Conservation (phyloP, 2,888 invertebrate genomes). For the Icerya purchasi region DNA sequence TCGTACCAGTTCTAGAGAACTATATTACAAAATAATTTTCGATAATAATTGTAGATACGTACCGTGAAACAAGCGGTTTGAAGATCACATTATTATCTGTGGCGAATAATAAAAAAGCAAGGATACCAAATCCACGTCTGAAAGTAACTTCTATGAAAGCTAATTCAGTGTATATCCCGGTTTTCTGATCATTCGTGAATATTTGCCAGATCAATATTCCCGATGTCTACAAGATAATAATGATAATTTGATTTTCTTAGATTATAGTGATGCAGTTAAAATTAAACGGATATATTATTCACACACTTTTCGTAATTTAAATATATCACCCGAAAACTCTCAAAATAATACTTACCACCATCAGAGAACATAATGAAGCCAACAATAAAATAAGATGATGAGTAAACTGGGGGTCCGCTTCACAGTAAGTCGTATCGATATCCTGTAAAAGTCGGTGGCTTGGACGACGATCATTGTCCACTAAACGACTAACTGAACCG, state of each 20-base stretch:
- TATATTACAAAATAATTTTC: no score
- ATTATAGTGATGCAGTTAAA: no score
- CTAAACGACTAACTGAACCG: not conserved
- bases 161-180: conserved; percentile 80
- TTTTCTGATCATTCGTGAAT: conserved; percentile 47
- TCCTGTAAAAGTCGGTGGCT: not conserved
- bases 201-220: conserved; percentile 62
- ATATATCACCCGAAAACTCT: no score
- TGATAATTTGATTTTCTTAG: no score
- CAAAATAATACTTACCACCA: conserved; percentile 11
- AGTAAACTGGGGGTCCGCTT: conserved; percentile 6
- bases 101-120: conserved; percentile 70
- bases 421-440: not conserved
- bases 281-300: no score
- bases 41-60: no score
- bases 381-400: conserved; percentile 7
- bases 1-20: no score
- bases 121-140: conserved; percentile 71
- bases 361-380: conserved; percentile 6
- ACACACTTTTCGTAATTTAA: no score
- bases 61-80: conserved; percentile 40
- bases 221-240: conserved; percentile 44
- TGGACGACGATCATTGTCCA: not conserved
- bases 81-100: conserved; percentile 54
- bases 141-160: conserved; percentile 74